Percentiles rank a stretch among this genome's conserved stretches.
phyloP scores from a whole-genome alignment of 2,888 invertebrate species.

The Agrotis exclamationis region DNA sequence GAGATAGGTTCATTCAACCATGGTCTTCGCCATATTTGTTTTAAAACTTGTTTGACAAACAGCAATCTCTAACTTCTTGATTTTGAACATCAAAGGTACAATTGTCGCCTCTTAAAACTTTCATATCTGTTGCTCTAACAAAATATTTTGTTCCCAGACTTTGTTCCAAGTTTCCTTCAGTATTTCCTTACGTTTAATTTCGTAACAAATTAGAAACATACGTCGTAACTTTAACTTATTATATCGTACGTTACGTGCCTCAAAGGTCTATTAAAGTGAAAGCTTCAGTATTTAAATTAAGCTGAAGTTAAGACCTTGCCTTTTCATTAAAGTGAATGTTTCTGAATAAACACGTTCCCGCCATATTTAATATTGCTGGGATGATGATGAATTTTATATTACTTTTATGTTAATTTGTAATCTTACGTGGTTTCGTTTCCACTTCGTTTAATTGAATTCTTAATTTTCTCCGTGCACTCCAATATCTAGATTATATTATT shows the following conservation, averaged over 20 bases:
- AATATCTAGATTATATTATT: not conserved
- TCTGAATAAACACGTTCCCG: constrained; percentile 9
- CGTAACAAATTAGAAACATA: constrained; percentile 48
- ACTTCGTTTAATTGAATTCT: constrained; percentile 6
- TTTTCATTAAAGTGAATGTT: constrained; percentile 22
- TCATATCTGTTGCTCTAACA: constrained; percentile 33
- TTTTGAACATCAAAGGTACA: constrained; percentile 13
- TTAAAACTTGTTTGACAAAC: constrained; percentile 29
- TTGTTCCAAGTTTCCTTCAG: constrained; percentile 9
- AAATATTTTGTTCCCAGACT: constrained; percentile 26
- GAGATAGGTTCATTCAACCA: not conserved
- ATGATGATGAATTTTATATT: constrained; percentile 21
- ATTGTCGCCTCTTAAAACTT: constrained; percentile 29
- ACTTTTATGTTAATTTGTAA: constrained; percentile 31
- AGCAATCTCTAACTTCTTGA: constrained; percentile 11
- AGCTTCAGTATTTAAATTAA: constrained; percentile 30
- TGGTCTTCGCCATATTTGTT: constrained; percentile 20
- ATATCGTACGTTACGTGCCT: constrained; percentile 36
- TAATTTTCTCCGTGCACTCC: not conserved
- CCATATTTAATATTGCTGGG: not conserved
- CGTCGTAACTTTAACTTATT: constrained; percentile 39
- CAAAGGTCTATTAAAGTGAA: constrained; percentile 42
- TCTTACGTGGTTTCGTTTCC: constrained; percentile 3
- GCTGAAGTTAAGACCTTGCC: constrained; percentile 25
- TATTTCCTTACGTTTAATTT: constrained; percentile 35